Evolutionary conservation across 2,797 vertebrate genomes (phyloP).

Genomic region (Picus viridis): DNA sequence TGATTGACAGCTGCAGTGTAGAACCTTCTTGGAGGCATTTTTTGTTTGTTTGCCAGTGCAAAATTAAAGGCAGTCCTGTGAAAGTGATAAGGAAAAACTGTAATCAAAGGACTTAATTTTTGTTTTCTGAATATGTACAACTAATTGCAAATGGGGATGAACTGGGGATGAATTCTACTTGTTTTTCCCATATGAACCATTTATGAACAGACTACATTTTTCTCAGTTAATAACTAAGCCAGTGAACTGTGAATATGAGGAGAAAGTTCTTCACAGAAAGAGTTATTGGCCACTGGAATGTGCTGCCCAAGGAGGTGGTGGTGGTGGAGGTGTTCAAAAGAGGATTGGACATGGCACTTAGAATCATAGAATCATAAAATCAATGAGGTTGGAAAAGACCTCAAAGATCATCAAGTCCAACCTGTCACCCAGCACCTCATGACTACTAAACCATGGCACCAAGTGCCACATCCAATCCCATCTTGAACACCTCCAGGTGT

Average conservation of each 20-base stretch:
- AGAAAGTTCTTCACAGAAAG: too few relatives aligned
- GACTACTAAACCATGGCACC: too few relatives aligned
- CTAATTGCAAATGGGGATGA: not conserved
- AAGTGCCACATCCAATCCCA: too few relatives aligned
- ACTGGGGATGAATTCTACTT: not conserved
- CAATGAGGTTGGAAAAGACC: too few relatives aligned
- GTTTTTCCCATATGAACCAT: not conserved
- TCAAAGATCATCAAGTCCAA: too few relatives aligned
- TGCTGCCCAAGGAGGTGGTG: too few relatives aligned
- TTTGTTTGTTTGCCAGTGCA: not conserved
- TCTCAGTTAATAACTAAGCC: not conserved
- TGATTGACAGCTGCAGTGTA: not conserved
- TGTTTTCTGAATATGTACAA: not conserved
- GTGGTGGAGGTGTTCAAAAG: too few relatives aligned
- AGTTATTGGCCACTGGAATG: too few relatives aligned
- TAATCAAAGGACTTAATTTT: not conserved
- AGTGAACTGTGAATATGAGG: not conserved
- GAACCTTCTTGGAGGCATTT: not conserved
- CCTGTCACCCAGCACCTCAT: too few relatives aligned
- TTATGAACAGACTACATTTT: not conserved
- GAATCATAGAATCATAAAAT: too few relatives aligned
- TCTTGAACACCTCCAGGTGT: too few relatives aligned
- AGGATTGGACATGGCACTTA: too few relatives aligned
- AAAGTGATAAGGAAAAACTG: fast-evolving
- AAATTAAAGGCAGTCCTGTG: not conserved